Evolutionary conservation across 2,797 vertebrate genomes (phyloP).

Genomic region (Euthynnus affinis): DNA sequence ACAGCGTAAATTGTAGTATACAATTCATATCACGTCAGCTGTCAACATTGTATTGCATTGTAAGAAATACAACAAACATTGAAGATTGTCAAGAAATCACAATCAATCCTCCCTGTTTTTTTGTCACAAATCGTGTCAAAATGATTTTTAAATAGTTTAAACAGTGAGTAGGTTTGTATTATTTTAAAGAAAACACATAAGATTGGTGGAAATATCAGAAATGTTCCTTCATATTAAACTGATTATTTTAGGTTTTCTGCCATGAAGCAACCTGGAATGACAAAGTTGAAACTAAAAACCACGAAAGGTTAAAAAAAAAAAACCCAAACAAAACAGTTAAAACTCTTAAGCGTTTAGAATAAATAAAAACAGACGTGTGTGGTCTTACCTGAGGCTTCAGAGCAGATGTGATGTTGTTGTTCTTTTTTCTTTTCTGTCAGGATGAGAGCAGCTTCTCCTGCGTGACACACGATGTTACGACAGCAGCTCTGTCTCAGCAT

Average conservation of each 20-base stretch:
- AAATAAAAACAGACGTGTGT: background rate
- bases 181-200: background rate
- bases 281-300: background rate
- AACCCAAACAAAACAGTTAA: background rate
- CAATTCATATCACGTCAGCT: background rate
- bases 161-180: background rate
- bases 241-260: background rate
- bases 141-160: background rate
- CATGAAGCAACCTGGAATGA: background rate
- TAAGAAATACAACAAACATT: no score
- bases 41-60: background rate
- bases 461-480: conserved; percentile 15
- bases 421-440: conserved; percentile 11
- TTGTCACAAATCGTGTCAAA: background rate
- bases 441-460: conserved; percentile 35
- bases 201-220: background rate
- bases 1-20: background rate
- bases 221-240: background rate
- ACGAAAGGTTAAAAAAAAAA: background rate
- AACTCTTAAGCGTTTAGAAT: background rate
- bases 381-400: conserved; percentile 53
- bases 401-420: conserved; percentile 12
- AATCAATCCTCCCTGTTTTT: background rate
- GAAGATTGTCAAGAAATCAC: background rate
- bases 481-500: conserved; percentile 59